Base-by-base conservation (phyloP, 35 echinoderm and acorn worm genomes). In the Apostichopus californicus region DNA sequence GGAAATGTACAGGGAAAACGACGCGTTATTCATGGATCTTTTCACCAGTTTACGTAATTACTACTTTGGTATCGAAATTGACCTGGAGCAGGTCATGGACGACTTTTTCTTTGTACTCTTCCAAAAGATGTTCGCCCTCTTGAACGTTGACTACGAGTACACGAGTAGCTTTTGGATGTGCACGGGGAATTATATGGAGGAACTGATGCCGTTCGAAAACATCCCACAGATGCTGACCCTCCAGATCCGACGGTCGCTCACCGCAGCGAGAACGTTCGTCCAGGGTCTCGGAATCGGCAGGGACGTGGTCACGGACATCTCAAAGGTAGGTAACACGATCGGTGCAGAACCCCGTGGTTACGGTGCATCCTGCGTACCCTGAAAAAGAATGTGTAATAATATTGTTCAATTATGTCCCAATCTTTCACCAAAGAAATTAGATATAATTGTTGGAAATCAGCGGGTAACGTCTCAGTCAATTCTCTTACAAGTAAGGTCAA, bases 51-150 rank as follows among this genome's bases (percentile, higher is more conserved):
- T 99, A 65, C 91, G 95, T 11, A 68, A 86, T 20, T 99, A 96
- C 78, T 99, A 99, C 77, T 84, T 93, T 25, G 97, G 97, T 24
- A 55, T 92, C 15, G 95, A 95, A 78, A 80, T 95, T 11, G 97
- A 96, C 86, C 90, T 99, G 9, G 85, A 89, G 13, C 57, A 93
- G 63, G 93, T 93, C 81, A 94, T 96, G 93, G 92, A 95, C 18
- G 97, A 98, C 78, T 98, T 98, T 90, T 98, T 98, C 79, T 89
- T 78, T 25, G 60, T 73, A 17, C 87, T 98, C 56, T 94, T 98
- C 78, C 94, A 94, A 89, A 83, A 92, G 91, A 98, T 98, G 93
- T 98, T 94, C 64, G 63, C 34, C 57, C 85, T 98, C 13, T 88
- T 98, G 71, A 94, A 98, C 59, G 66, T 93, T 14, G 72, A 91